These are phyloP conservation scores for Meles meles DNA, from an alignment of 2,113 vertebrate species.

Conservation along the genomic window DNA sequence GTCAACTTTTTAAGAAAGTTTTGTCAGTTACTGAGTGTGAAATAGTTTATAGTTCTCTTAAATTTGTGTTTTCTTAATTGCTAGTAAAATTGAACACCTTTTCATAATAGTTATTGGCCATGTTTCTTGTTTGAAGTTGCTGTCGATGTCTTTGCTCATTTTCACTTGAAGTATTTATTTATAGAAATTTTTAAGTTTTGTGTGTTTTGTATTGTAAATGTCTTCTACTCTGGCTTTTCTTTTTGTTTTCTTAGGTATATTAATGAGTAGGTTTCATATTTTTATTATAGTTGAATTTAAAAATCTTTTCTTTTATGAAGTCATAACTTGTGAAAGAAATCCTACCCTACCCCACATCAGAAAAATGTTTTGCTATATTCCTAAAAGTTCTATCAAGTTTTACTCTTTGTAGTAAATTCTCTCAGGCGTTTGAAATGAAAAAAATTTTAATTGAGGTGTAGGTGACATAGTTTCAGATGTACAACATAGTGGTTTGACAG, in stretches of 20 bases:
- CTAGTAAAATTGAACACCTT: background rate
- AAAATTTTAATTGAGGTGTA: background rate
- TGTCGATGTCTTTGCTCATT: background rate
- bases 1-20: slow-evolving; percentile 2
- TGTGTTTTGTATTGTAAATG: background rate
- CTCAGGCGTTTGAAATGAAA: background rate
- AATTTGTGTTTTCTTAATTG: slow-evolving; percentile 10
- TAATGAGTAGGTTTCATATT: background rate
- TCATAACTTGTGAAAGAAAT: background rate
- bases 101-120: background rate
- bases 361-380: background rate
- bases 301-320: background rate
- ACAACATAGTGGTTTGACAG: background rate
- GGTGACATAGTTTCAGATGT: background rate
- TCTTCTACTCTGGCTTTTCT: background rate
- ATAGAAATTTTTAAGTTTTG: background rate
- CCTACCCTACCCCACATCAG: background rate
- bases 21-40: background rate
- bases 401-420: background rate
- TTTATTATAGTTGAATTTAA: slow-evolving; percentile 24
- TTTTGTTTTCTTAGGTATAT: background rate
- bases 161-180: background rate
- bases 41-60: background rate
- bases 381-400: slow-evolving; percentile 9
- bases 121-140: background rate